Conservation (phyloP, 2,888 invertebrate genomes). For the Pseudolycoriella hygida region DNA sequence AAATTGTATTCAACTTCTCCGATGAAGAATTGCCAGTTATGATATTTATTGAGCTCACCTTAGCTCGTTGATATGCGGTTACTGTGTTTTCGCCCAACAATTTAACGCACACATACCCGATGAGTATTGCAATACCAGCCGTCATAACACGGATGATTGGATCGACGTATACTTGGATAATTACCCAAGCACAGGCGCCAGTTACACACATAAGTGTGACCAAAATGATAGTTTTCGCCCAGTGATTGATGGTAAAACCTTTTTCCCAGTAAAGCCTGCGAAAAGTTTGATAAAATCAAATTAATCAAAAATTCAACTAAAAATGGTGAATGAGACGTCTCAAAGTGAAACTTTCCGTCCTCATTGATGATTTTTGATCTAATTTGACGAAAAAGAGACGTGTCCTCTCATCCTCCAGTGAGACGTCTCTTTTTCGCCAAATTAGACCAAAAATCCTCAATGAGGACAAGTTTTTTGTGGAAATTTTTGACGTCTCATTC, state of each 20-base stretch:
- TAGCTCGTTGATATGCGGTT: conserved; percentile 79
- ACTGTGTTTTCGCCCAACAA: conserved; percentile 75
- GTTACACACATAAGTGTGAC: conserved; percentile 63
- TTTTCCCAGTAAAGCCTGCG: conserved; percentile 62
- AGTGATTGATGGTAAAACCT: conserved; percentile 66
- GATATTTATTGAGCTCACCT: conserved; percentile 72
- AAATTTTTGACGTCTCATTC: no score
- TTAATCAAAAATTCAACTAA: neutral
- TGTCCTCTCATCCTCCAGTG: no score
- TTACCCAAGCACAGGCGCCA: conserved; percentile 60
- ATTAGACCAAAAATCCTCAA: no score
- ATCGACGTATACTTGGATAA: conserved; percentile 59
- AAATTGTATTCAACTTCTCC: conserved; percentile 27
- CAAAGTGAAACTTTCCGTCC: no score
- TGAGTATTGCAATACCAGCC: conserved; percentile 62
- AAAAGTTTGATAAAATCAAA: conserved; percentile 5
- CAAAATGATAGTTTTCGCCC: conserved; percentile 64
- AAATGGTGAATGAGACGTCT: no score
- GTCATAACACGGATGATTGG: conserved; percentile 63
- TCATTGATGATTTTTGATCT: no score
- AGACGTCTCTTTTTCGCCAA: no score
- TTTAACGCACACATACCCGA: conserved; percentile 74
- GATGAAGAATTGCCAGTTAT: conserved; percentile 20
- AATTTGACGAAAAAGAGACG: no score
- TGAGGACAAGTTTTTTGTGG: no score